These are phyloP conservation scores for Anadara kagoshimensis DNA, from an alignment of 1,140 invertebrate species.

Conservation along the genomic window DNA sequence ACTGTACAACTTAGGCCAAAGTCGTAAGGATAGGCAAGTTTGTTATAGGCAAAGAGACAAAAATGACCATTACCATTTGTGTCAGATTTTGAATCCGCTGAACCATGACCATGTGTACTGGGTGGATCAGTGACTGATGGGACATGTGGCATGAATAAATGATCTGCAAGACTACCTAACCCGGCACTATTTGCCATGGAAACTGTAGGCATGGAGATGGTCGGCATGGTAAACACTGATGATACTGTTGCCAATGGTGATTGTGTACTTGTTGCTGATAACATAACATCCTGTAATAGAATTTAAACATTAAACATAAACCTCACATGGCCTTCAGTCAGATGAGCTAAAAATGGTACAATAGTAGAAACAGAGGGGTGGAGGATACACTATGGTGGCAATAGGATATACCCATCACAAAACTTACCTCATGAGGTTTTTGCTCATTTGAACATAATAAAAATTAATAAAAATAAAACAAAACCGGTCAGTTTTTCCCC, in stretches of 20 bases:
- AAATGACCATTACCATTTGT: constrained; percentile 52
- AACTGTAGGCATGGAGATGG: constrained; percentile 63
- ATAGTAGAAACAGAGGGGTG: no score
- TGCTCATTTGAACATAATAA: no score
- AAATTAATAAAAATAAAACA: no score
- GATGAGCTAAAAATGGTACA: no score
- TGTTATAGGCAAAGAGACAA: constrained; percentile 7
- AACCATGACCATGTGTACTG: constrained; percentile 31
- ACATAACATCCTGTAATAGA: constrained; percentile 72
- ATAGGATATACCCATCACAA: no score
- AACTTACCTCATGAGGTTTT: no score
- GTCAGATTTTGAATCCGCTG: constrained; percentile 37
- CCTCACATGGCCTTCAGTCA: no score
- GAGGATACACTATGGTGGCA: no score
- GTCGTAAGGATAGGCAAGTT: no score
- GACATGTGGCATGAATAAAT: constrained; percentile 65
- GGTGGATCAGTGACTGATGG: constrained; percentile 43
- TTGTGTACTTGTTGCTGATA: constrained; percentile 70
- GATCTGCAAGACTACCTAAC: constrained; percentile 60
- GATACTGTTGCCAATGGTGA: constrained; percentile 69
- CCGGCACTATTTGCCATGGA: constrained; percentile 56
- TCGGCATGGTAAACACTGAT: constrained; percentile 70
- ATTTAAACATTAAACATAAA: neutral
- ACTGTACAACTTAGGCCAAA: neutral
- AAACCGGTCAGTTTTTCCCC: no score